These are phyloP conservation scores for zebrafish (Danio rerio) DNA, from an alignment of 2,113 vertebrate species.

Conservation along the genomic window DNA sequence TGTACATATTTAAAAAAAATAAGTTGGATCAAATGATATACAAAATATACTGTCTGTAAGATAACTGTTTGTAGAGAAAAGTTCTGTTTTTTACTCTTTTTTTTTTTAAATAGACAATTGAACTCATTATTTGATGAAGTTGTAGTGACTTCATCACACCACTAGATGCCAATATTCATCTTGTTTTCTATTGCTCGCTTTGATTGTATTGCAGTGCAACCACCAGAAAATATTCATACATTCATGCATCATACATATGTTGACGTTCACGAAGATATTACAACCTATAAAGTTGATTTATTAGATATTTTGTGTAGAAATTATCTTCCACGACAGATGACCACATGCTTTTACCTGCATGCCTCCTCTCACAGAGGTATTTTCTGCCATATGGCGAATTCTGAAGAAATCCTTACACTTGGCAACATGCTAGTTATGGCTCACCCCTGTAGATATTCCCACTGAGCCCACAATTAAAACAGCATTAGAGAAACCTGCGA, in stretches of 20 bases:
- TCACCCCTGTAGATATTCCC: constrained; percentile 43
- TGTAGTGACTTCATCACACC: constrained; percentile 56
- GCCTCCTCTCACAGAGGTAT: not conserved
- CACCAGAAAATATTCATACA: not conserved
- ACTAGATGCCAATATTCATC: constrained; percentile 65
- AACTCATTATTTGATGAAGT: too few species aligned
- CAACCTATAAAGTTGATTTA: not conserved
- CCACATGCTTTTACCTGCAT: not conserved
- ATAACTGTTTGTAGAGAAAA: too few species aligned
- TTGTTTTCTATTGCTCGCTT: not conserved
- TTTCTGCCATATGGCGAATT: constrained; percentile 51
- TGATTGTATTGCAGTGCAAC: not conserved
- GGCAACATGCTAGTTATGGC: constrained; percentile 63
- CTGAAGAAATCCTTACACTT: constrained; percentile 56
- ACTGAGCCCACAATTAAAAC: constrained; percentile 66
- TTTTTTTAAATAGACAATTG: too few species aligned
- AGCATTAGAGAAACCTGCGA: constrained; percentile 63
- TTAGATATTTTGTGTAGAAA: not conserved
- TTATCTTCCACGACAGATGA: not conserved
- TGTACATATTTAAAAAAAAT: too few species aligned
- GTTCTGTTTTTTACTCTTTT: too few species aligned
- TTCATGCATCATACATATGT: not conserved
- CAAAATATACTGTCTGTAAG: too few species aligned
- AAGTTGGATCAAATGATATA: too few species aligned
- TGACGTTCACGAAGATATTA: not conserved